Conservation (phyloP, 64 coral and sea anemone genomes). For the Actinia equina region DNA sequence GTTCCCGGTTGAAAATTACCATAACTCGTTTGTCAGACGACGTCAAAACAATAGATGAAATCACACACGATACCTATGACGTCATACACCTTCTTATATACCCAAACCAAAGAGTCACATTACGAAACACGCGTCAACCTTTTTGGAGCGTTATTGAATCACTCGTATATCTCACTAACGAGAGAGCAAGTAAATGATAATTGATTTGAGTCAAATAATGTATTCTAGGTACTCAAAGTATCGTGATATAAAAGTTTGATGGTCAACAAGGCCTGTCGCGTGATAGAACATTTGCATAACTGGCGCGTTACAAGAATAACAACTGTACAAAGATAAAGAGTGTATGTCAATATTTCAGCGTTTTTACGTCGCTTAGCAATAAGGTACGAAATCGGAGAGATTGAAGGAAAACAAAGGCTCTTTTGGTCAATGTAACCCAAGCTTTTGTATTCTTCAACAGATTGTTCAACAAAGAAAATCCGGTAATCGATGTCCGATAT, state of each 20-base stretch:
- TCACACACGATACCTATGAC: slow-evolving; percentile 89
- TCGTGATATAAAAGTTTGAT: not conserved
- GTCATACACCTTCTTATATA: slow-evolving; percentile 42
- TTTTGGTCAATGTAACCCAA: not conserved
- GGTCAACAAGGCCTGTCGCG: not conserved
- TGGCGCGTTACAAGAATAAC: not conserved
- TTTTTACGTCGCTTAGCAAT: slow-evolving; percentile 25
- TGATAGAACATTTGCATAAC: slow-evolving; percentile 14
- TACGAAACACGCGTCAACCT: not conserved
- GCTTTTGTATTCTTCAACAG: not conserved
- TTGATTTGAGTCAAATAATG: not conserved
- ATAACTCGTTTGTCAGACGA: slow-evolving; percentile 72
- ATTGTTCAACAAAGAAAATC: not conserved
- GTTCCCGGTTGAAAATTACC: slow-evolving; percentile 76
- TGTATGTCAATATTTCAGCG: not conserved
- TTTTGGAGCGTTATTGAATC: not conserved
- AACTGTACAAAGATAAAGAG: not conserved
- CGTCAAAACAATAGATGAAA: slow-evolving; percentile 96
- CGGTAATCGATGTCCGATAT: not conserved
- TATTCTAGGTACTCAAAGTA: not conserved
- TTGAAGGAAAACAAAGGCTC: not conserved
- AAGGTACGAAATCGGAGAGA: not conserved
- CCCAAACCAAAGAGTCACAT: not conserved
- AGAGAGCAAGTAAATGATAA: not conserved
- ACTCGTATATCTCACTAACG: not conserved